Evolutionary conservation across 2,888 invertebrate genomes (phyloP).

Genomic region (Mallateleia sp.): DNA sequence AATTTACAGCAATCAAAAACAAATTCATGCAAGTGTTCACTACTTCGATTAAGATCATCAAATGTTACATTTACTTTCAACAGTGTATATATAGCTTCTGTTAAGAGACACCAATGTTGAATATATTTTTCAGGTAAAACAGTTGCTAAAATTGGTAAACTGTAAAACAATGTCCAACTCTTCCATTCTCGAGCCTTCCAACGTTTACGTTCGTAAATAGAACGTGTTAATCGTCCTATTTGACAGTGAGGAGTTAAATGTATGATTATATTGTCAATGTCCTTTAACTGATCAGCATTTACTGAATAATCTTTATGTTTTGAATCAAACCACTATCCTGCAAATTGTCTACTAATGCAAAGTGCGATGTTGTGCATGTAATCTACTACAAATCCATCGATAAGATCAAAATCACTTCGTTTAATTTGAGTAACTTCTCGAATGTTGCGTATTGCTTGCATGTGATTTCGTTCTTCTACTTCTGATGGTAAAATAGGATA

Average conservation of each 20-base stretch:
- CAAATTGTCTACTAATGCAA: not conserved
- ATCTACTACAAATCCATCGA: slow-evolving; percentile 1
- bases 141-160: not conserved
- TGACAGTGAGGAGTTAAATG: too few relatives aligned
- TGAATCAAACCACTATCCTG: not conserved
- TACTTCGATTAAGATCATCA: not conserved
- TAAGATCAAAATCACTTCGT: not conserved
- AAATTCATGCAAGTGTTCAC: not conserved
- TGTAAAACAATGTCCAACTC: not conserved
- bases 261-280: not conserved
- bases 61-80: not conserved
- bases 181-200: too few relatives aligned
- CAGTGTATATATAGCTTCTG: not conserved
- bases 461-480: slow-evolving; percentile 27
- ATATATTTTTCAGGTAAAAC: not conserved
- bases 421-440: not conserved
- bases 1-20: too few relatives aligned
- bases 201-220: not conserved
- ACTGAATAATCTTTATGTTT: not conserved
- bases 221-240: not conserved
- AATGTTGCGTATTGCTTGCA: slow-evolving; percentile 19
- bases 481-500: slow-evolving; percentile 36
- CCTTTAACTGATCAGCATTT: not conserved
- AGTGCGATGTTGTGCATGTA: not conserved
- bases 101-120: not conserved